These are phyloP conservation scores for Catostomus latipinnis DNA, from an alignment of 2,797 vertebrate species.

Conservation along the genomic window DNA sequence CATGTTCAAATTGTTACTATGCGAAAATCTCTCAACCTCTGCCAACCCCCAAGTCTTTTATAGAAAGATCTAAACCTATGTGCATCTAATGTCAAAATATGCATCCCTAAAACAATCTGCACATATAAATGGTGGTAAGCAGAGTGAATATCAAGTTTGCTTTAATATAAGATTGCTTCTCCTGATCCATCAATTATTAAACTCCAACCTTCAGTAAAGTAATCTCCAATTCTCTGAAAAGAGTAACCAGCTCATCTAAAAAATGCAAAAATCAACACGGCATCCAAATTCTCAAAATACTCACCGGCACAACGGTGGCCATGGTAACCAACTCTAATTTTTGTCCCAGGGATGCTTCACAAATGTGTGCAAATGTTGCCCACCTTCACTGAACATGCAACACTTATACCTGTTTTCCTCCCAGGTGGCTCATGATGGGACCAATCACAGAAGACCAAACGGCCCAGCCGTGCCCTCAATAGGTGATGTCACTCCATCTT, in stretches of 20 bases:
- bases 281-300: conserved; percentile 57
- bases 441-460: conserved; percentile 43
- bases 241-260: background rate
- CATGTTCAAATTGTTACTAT: background rate
- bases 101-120: background rate
- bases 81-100: background rate
- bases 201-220: background rate
- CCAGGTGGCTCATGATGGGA: background rate
- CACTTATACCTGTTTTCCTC: conserved; percentile 61
- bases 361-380: background rate
- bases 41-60: background rate
- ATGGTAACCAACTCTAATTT: conserved; percentile 57
- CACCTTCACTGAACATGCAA: background rate
- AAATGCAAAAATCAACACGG: background rate
- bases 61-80: background rate
- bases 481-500: conserved; percentile 51
- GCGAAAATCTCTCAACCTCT: background rate
- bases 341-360: conserved; percentile 16
- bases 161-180: background rate
- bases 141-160: background rate
- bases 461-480: conserved; percentile 56
- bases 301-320: conserved; percentile 77
- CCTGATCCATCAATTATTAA: background rate
- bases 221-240: background rate
- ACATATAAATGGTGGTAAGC: background rate